Evolutionary conservation across 2,797 vertebrate species (phyloP), one percentile per base, ranked within the genome.

Genomic region (Syngnathus rostellatus): DNA sequence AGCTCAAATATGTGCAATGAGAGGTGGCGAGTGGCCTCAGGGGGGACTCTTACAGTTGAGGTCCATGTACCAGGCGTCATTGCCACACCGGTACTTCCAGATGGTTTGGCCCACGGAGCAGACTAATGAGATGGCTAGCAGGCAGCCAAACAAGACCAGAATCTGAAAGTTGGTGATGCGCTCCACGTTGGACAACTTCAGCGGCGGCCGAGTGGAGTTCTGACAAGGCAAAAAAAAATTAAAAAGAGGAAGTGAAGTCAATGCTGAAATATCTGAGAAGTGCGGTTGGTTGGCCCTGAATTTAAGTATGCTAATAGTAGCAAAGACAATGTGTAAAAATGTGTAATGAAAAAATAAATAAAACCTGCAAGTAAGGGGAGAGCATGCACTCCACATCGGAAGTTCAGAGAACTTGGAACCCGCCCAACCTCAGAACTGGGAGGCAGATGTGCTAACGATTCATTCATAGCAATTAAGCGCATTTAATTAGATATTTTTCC

Each of bases 131-230:
- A 99, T 98, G 81, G 93, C 94, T 83, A 99, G 92, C 81, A 99
- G 92, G 80, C 97, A 98, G 84, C 95, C 94, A 74, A 99, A 99
- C 72, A 99, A 88, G 81, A 98, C 94, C 17, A 99, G 89, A 87
- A 99, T 99, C 83, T 99, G 97, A 72, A 99, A 92, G 88, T 99
- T 99, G 2, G 97, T 99, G 86, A 99, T 98, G 40, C 94, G 91
- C 82, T 99, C 97, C 80, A 99, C 96, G 8, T 98, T 99, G 80
- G 97, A 99, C 74, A 99, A 91, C 85, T 99, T 99, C 84, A 99
- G 90, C 59, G 97, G 97, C 45, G 97, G 95, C 40, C 92, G 93
- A 72, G 97, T 99, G 64, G 97, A 98, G 85, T 99, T 99, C 97
- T 99, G 87, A 23, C 11, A 41, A 62, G 40, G 21, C 21, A 45